phyloP scores from a whole-genome alignment of 2,113 vertebrate genomes.

The Gyps fulvus region DNA sequence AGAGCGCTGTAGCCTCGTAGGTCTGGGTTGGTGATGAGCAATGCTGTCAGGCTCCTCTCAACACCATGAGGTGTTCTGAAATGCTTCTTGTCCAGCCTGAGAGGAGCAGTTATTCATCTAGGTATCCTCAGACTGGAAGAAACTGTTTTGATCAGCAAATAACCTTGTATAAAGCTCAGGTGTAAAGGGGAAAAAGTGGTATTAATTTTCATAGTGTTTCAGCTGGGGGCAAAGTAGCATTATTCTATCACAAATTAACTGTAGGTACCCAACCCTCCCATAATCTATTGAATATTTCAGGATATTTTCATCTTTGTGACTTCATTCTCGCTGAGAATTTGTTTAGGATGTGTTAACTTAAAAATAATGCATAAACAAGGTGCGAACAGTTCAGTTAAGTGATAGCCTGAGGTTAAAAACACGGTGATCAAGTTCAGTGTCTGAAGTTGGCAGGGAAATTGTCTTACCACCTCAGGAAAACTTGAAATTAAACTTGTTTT shows the following conservation, averaged over 20 bases:
- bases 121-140: neutral
- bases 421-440: neutral
- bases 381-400: constrained; percentile 13
- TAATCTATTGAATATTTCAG: neutral
- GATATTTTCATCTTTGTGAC: constrained; percentile 18
- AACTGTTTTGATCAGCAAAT: neutral
- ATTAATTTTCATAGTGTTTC: neutral
- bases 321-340: neutral
- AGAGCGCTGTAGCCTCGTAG: neutral
- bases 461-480: neutral
- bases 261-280: neutral
- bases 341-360: constrained; percentile 8
- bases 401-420: constrained; percentile 10
- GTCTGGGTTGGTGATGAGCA: neutral
- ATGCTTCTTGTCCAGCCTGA: neutral
- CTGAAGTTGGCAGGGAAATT: constrained; percentile 8
- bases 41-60: neutral
- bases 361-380: constrained; percentile 12
- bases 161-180: neutral
- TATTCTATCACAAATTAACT: neutral
- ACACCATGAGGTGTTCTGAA: neutral
- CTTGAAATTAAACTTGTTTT: constrained; percentile 38
- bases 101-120: neutral
- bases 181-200: neutral
- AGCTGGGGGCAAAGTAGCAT: neutral